Percentiles rank a stretch among this genome's conserved stretches.
Evolutionary conservation across 2,888 invertebrate genomes (phyloP).

Genomic region (Conomelus anceps): DNA sequence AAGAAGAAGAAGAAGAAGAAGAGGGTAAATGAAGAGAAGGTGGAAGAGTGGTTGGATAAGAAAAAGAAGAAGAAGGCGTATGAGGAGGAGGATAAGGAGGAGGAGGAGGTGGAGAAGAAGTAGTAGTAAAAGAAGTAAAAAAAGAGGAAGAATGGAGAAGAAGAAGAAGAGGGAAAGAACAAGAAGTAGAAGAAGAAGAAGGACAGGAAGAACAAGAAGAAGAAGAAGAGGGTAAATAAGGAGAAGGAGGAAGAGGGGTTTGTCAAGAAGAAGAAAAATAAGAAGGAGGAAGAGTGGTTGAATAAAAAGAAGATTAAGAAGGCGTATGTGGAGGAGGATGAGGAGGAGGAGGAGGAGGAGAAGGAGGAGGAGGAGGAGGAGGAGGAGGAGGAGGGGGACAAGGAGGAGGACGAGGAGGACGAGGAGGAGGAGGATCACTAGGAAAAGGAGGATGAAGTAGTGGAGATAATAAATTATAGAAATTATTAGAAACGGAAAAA

Average conservation of each 20-base stretch:
- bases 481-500: too few species aligned
- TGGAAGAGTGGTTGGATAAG: background rate
- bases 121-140: background rate
- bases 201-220: background rate
- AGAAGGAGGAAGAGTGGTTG: background rate
- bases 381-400: background rate
- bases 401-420: background rate
- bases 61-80: background rate
- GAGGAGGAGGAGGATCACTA: background rate
- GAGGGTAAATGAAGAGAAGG: background rate
- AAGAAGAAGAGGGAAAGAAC: background rate
- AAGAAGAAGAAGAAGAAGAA: background rate
- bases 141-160: background rate
- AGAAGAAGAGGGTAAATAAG: background rate
- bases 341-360: background rate
- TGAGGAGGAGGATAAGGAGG: background rate
- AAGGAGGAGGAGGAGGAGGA: background rate
- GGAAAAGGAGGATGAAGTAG: background rate
- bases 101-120: background rate
- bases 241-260: background rate
- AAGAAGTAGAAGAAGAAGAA: background rate
- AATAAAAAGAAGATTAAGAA: too few species aligned
- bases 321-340: background rate
- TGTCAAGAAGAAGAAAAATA: too few species aligned
- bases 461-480: too few species aligned